phyloP scores from a whole-genome alignment of 2,113 vertebrate genomes.

The Bucco capensis region DNA sequence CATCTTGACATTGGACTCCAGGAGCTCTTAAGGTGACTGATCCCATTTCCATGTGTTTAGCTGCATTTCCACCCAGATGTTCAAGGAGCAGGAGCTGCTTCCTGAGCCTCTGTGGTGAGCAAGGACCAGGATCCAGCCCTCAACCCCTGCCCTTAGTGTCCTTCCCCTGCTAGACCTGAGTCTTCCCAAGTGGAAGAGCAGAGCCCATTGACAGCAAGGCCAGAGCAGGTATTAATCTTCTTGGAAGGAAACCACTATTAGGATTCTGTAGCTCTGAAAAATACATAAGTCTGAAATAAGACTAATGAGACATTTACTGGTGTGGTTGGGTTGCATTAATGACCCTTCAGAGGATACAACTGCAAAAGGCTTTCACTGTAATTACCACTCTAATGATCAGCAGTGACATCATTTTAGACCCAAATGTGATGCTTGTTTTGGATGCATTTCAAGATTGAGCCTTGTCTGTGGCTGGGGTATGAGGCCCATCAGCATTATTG shows the following conservation, averaged over 20 bases:
- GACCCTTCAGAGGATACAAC: conserved; percentile 73
- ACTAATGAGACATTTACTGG: conserved; percentile 78
- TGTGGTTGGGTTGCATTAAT: conserved; percentile 73
- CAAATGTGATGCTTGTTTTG: conserved; percentile 58
- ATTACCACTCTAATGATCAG: conserved; percentile 76
- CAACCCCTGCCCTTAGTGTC: background rate
- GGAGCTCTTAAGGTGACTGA: background rate
- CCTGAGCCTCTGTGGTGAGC: background rate
- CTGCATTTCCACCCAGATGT: background rate
- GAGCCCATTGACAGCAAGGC: background rate
- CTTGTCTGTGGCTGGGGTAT: background rate
- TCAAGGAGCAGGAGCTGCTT: background rate
- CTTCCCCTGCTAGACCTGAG: background rate
- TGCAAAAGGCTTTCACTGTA: conserved; percentile 75
- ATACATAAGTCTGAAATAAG: conserved; percentile 73
- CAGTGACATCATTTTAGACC: conserved; percentile 73
- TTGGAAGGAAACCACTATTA: conserved; percentile 50
- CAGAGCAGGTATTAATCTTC: conserved; percentile 37
- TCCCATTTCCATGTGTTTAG: rapidly evolving
- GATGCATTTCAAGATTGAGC: conserved; percentile 67
- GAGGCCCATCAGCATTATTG: conserved; percentile 12
- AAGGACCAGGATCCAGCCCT: background rate
- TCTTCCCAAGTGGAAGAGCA: background rate
- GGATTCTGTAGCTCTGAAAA: conserved; percentile 75
- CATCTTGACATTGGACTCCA: background rate